Base-by-base conservation (phyloP, 2,797 vertebrate genomes). In the Orientallactaga sibirica region DNA sequence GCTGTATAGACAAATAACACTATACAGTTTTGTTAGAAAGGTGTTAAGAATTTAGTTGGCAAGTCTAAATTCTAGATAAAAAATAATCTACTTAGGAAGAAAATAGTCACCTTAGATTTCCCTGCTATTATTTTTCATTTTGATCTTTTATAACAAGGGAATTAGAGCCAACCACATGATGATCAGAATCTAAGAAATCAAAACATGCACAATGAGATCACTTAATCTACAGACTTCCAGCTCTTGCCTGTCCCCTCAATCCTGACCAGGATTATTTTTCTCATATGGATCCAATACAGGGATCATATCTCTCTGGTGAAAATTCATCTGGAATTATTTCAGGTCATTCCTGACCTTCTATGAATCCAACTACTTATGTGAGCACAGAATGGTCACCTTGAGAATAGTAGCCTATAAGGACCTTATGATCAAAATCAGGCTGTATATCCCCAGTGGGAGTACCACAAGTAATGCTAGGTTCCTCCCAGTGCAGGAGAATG, bases 61-160 rank as follows among this genome's bases (percentile, higher is more conserved):
- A 8, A 58, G 22, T 81, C 15, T 85, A 88, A 89, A 66, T 83
- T 10, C 67, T 92, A 78, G 22, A 62, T 93, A 71, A 18, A n/a
- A 76, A 55, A 62, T 71, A 27, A 85, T 9, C 4, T 58, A 33
- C 18, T 79, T 90, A 87, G 61, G 41, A 95, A 83, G 86, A 70
- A 88, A 86, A 6, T 75, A 6, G 0, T 12, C 25, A 76, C 70
- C 81, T 62, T 93, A 48, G 27, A 84, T 73, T 52, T 64, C 5
- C 91, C 62, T 43, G 4, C 22, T 92, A 66, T 15, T 52, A 92
- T 66, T 41, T 85, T n/a, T 58, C 33, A 90, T 67, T 92, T 88
- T 87, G 77, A 14, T 94, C 19, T 90, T 92, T 92, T 78, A 41
- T 20, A 29, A 75, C 5, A 78, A 93, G 43, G 2, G 64, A 75